Base-by-base conservation (phyloP, 2,888 invertebrate genomes). In the Synergus itoensis region DNA sequence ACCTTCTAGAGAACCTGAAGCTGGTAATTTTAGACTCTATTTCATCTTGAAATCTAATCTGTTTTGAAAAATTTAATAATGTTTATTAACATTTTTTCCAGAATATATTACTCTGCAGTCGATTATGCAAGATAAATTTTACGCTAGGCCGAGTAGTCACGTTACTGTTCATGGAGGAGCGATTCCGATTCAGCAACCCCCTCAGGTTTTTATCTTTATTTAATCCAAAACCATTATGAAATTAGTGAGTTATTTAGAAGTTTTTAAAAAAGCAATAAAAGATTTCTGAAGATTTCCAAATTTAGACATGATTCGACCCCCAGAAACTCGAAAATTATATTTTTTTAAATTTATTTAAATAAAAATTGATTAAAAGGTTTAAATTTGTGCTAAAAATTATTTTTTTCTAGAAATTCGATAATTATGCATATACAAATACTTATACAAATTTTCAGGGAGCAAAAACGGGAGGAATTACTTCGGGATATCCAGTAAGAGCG, bases 381-480 rank as follows among this genome's bases (percentile, higher is more conserved):
- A 36, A 36, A 36, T 36, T 36, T 36, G 36, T 36, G 36, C 36
- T 36, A 5, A 5, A 36, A 7, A 4, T 4, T 36, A 36, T 36
- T 36, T 36, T 36, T 4, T 36, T 36, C 0, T 36, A 36, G 36
- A 36, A 36, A 36, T 7, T 36, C 1, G 7, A 4, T 36, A 36
- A 36, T 36, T 36, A 0, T 36, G 36, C 4, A 36, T 5, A 36
- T 36, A 36, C 36, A 5, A 36, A 5, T 36, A 28, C 28, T 0
- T 36, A 73, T 36, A 73, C 43, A 36, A 40, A 77, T 62, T 41
- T 80, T 14, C 77, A 96, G 95, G 94, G 95, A 80, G 92, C 95
- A n/a, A 96, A 96, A 90, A 94, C 96, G 0, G 96, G 97, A 81
- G 96, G 96, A 87, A 97, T 97, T 82, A 96, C 97, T 0, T 95